These are phyloP conservation scores for Lithodes maja DNA, from an alignment of 2,888 invertebrate genomes.

Conservation along the genomic window DNA sequence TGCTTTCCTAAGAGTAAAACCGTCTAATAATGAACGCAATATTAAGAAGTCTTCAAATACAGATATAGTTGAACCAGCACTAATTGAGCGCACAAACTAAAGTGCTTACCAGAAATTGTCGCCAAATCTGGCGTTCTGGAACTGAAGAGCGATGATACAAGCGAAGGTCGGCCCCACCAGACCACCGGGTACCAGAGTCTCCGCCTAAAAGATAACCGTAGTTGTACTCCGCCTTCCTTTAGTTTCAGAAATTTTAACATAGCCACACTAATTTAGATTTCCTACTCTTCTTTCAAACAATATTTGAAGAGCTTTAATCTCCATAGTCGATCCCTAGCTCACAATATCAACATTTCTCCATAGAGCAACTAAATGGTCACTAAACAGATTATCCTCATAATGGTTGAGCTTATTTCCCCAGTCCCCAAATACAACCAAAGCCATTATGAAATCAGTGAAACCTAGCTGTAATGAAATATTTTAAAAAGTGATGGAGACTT, in stretches of 20 bases:
- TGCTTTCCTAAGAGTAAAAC: neutral
- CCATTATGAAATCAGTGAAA: neutral
- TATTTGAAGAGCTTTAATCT: neutral
- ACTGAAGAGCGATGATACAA: conserved; percentile 60
- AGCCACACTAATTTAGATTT: too few relatives aligned
- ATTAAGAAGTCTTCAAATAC: too few relatives aligned
- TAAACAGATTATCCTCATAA: too few relatives aligned
- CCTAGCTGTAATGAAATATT: neutral
- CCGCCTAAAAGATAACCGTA: conserved; percentile 26
- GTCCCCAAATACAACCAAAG: too few relatives aligned
- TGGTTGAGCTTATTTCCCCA: too few relatives aligned
- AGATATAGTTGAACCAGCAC: too few relatives aligned
- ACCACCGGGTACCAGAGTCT: conserved; percentile 32
- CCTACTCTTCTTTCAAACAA: neutral
- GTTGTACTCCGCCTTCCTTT: neutral
- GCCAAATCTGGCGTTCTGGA: conserved; percentile 21
- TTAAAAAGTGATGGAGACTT: too few relatives aligned
- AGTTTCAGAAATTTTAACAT: neutral
- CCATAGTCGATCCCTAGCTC: neutral
- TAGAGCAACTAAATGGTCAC: too few relatives aligned
- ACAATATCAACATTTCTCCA: neutral
- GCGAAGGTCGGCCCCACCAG: conserved; percentile 63
- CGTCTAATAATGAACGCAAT: neutral
- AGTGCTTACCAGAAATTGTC: conserved; percentile 63
- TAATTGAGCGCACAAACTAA: neutral